Base-by-base conservation (phyloP, 2,113 vertebrate genomes). In the Apodemus sylvaticus region DNA sequence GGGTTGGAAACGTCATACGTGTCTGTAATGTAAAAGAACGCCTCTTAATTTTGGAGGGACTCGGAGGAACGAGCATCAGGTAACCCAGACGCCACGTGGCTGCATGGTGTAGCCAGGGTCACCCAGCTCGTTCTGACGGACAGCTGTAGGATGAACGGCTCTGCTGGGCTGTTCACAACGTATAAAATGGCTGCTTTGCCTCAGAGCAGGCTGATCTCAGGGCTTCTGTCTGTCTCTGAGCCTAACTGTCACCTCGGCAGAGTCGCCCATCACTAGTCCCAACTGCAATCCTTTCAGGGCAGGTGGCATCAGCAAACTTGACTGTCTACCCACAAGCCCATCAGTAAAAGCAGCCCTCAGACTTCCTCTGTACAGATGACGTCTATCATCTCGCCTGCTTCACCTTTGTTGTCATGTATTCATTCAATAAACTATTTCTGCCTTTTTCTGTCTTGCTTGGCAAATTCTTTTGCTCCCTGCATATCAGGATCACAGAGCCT, bases 31-130 rank as follows among this genome's bases (percentile, higher is more conserved):
- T 93, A 48, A 97, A 85, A 19, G 73, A 22, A 85, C 20, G 24
- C 79, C 74, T 73, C 70, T 91, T 85, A 89, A 89, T 86, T 36
- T 70, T 86, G 45, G 16, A 81, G 42, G 55, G 88, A 94, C 76
- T 86, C 71, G n/a, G 53, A 70, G n/a, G n/a, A 87, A 31, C 5
- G 34, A 91, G 71, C 11, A 76, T 76, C 51, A 48, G 51, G 82
- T 48, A 94, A 86, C 51, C 26, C 66, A 91, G 86, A 64, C 12
- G 34, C 48, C 34, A 5, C 17, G 39, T 4, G 68, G 34, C 14
- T 58, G 17, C 29, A 4, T 39, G 31, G 24, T 60, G 66, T 62
- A 26, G 6, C 81, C 60, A 29, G 62, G n/a, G 34, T 45, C 76
- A 76, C 29, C 22, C 12, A 73, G 26, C 17, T 93, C 9, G 22